Base-by-base conservation (phyloP, 2,888 invertebrate species). In the Drosophila melanosoma region DNA sequence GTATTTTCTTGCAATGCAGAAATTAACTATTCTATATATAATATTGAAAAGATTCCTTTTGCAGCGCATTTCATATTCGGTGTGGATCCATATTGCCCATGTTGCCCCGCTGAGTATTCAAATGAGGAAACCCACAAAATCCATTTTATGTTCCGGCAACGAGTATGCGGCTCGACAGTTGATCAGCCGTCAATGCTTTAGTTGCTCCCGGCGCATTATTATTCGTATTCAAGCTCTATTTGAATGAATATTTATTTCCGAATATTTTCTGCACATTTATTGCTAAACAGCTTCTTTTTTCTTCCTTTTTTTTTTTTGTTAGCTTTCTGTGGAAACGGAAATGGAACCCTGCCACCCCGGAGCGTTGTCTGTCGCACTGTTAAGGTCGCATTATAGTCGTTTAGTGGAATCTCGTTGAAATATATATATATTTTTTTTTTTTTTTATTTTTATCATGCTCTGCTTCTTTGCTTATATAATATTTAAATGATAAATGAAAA, bases 171-270 rank as follows among this genome's bases (percentile, higher is more conserved):
- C 65, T 32, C 68, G 54, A 23, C 67, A 40, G 48, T 20, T 62
- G 77, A 81, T 71, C 71, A 29, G 60, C 52, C 65, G 61, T 68
- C 76, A 74, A 60, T 61, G 79, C 40, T 33, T 53, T 38, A 35
- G 71, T 53, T 29, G 38, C 36, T 36, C 26, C 51, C n/a, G 56
- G 35, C 35, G 49, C 69, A 11, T 32, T 40, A 11, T 32, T 40
- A 40, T 49, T 65, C 59, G 57, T 53, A 48, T 56, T 69, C 54
- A 58, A 81, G 54, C 69, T 66, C 56, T 20, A 68, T 74, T 51
- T 79, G 76, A 82, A 81, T 73, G 76, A 87, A 67, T 67, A 75
- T 77, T 80, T 77, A 89, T 85, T 86, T 85, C 86, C 90, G 83
- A 76, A 84, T 76, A 85, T 85, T 80, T 82, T 74, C 73, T 68